A percentile compares a stretch with the other conserved stretches of the same genome.
Conservation (phyloP, 2,797 vertebrate species). For the Limnodromus scolopaceus region DNA sequence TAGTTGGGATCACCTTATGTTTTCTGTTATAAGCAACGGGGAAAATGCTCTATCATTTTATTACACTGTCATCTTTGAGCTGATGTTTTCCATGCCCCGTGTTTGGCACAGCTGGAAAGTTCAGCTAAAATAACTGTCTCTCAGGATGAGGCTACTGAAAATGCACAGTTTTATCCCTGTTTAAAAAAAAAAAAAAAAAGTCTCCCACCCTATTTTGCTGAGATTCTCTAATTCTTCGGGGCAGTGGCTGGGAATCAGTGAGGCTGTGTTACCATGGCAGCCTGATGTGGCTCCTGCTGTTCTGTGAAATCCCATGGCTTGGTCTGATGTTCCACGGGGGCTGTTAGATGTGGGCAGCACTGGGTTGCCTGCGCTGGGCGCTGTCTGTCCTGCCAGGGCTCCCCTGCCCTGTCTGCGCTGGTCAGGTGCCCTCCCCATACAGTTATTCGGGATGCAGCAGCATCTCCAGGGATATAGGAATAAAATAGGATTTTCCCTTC, state of each 20-base stretch:
- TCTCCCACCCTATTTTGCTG: neutral
- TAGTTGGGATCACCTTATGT: neutral
- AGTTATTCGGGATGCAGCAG: neutral
- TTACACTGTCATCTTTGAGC: neutral
- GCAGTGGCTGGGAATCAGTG: neutral
- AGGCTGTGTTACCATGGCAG: neutral
- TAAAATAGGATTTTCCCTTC: neutral
- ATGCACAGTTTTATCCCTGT: neutral
- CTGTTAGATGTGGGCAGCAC: rapidly evolving
- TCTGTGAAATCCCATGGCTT: neutral
- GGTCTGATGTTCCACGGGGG: neutral
- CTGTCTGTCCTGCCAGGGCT: neutral
- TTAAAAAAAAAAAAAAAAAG: neutral
- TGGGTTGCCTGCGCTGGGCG: rapidly evolving
- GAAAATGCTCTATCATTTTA: neutral
- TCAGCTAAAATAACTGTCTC: slow-evolving; percentile 4
- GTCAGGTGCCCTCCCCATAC: neutral
- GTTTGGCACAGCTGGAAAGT: neutral
- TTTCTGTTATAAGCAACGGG: neutral
- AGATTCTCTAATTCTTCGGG: neutral
- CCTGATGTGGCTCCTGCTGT: neutral
- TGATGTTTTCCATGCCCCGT: neutral
- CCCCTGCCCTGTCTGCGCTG: neutral
- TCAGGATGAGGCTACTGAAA: neutral
- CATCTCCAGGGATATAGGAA: neutral